phyloP scores from a whole-genome alignment of 35 echinoderm and acorn worm species.

The Holothuria glaberrima region DNA sequence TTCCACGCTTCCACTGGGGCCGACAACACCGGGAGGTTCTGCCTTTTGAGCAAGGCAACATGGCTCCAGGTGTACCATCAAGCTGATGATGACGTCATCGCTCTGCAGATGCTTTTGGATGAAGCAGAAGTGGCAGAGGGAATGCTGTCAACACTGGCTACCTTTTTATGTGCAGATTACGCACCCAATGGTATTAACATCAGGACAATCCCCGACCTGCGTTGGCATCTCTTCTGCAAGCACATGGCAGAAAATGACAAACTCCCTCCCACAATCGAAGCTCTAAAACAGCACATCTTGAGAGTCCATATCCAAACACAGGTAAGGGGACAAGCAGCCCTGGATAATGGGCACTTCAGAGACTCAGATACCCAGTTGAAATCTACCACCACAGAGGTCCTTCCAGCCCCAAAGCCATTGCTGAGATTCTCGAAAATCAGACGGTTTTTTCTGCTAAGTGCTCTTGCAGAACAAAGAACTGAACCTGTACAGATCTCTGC shows the following conservation, averaged over 20 bases:
- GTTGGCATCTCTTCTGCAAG: conserved; percentile 41
- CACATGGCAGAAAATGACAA: conserved; percentile 35
- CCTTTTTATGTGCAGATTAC: conserved; percentile 22
- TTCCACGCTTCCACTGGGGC: conserved; percentile 30
- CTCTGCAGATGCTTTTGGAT: too few species aligned
- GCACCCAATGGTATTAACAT: too few species aligned
- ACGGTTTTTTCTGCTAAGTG: background rate
- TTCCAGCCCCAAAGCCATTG: conserved; percentile 47
- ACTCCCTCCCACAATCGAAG: background rate
- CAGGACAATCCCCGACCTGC: conserved; percentile 6
- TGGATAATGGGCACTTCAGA: background rate
- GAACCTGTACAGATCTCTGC: too few species aligned
- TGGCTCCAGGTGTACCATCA: too few species aligned
- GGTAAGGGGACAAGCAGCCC: conserved; percentile 1
- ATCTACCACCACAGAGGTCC: background rate
- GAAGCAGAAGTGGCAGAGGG: background rate
- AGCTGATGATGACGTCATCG: too few species aligned
- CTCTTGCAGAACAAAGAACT: background rate
- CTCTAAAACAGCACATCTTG: too few species aligned
- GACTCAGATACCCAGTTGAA: background rate
- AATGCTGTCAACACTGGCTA: conserved; percentile 35
- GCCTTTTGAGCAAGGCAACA: too few species aligned
- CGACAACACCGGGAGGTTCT: conserved; percentile 24
- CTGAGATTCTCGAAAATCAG: background rate
- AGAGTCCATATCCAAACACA: too few species aligned